Percentiles rank a stretch among this genome's conserved stretches.
Conservation (phyloP, 2,888 invertebrate species). For the Pyrgus malvae region DNA sequence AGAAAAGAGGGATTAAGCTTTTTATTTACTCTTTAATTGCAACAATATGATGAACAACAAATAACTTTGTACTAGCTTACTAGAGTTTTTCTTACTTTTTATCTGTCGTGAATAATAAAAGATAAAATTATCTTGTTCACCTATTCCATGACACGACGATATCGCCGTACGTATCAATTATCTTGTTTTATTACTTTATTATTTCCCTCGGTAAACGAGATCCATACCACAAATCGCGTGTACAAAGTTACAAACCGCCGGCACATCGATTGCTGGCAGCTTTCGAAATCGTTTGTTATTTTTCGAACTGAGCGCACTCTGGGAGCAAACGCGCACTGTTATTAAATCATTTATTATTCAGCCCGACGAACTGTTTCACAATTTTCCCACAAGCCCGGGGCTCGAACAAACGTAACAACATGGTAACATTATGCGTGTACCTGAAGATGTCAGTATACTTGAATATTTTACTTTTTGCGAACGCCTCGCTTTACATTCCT, state of each 20-base stretch:
- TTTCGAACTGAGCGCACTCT: constrained; percentile 68
- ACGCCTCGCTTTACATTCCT: background rate
- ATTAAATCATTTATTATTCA: constrained; percentile 82
- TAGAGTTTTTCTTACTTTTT: too few species aligned
- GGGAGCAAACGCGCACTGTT: constrained; percentile 77
- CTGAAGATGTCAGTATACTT: constrained; percentile 13
- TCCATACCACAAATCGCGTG: constrained; percentile 47
- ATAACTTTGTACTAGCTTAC: too few species aligned
- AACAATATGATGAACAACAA: too few species aligned
- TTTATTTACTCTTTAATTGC: too few species aligned
- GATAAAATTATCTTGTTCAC: too few species aligned
- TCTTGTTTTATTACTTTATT: background rate
- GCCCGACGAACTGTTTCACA: constrained; percentile 77
- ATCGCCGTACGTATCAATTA: background rate
- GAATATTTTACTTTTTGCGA: constrained; percentile 22
- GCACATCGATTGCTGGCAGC: constrained; percentile 53
- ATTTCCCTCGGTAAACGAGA: constrained; percentile 6
- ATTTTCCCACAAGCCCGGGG: constrained; percentile 61
- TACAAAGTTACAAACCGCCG: constrained; percentile 35
- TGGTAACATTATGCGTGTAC: constrained; percentile 23
- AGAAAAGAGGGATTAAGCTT: too few species aligned
- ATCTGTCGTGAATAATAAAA: too few species aligned
- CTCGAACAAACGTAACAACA: constrained; percentile 18
- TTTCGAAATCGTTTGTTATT: constrained; percentile 77
- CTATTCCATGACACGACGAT: too few species aligned